Conservation (phyloP, 1,140 invertebrate species). For the Oncopodura yosiiana region DNA sequence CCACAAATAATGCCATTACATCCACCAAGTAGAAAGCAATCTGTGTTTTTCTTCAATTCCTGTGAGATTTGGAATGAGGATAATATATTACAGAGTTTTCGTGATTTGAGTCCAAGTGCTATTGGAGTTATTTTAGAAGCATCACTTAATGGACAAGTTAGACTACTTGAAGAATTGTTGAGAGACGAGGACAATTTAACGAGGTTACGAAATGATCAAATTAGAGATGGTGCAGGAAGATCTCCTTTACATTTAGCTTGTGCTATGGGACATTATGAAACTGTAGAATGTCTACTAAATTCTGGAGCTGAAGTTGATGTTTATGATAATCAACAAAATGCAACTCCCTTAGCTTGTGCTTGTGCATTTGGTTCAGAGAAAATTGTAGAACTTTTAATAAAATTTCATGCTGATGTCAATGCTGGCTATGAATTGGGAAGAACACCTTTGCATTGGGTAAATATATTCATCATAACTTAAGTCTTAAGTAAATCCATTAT, state of each 20-base stretch:
- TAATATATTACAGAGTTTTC: slow-evolving; percentile 21
- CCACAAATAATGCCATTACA: not conserved
- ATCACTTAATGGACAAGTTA: slow-evolving; percentile 22
- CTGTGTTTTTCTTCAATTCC: slow-evolving; percentile 27
- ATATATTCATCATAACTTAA: not conserved
- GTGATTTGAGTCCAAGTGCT: slow-evolving; percentile 18
- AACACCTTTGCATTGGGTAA: slow-evolving; percentile 4
- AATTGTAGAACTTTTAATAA: slow-evolving; percentile 20
- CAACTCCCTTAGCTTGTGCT: slow-evolving; percentile 51
- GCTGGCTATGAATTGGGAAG: slow-evolving; percentile 29
- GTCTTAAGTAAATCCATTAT: not conserved
- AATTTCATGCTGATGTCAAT: slow-evolving; percentile 28
- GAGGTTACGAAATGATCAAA: slow-evolving; percentile 7
- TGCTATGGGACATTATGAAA: slow-evolving; percentile 22
- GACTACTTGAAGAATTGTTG: slow-evolving; percentile 7
- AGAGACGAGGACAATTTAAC: slow-evolving; percentile 1
- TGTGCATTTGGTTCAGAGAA: slow-evolving; percentile 12
- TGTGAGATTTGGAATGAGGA: slow-evolving; percentile 31
- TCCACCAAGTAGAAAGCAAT: slow-evolving; percentile 23
- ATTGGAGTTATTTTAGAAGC: slow-evolving; percentile 24
- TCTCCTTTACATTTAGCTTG: not conserved
- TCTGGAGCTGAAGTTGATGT: slow-evolving; percentile 52
- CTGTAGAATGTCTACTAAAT: slow-evolving; percentile 21
- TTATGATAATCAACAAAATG: slow-evolving; percentile 55
- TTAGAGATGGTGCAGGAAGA: not conserved